Evolutionary conservation across 2,888 invertebrate species (phyloP).

Genomic region (Magallana nippona): DNA sequence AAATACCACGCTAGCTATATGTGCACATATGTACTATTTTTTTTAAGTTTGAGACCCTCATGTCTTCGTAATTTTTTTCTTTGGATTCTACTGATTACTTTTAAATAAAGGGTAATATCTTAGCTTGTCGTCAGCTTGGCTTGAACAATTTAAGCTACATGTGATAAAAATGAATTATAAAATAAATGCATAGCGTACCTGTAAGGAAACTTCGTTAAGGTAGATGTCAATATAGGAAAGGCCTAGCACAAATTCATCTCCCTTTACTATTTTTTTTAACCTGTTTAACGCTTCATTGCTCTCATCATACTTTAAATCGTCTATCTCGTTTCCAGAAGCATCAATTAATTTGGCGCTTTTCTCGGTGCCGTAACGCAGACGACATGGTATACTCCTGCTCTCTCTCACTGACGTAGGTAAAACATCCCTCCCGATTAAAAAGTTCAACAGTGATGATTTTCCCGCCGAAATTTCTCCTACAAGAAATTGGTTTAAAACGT

Average conservation of each 20-base stretch:
- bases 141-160: no score
- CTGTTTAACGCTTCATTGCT: background rate
- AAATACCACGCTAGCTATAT: no score
- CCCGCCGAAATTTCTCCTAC: conserved; percentile 6
- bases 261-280: background rate
- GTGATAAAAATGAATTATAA: no score
- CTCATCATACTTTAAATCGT: background rate
- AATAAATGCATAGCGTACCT: background rate
- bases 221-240: background rate
- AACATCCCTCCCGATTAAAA: background rate
- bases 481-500: no score
- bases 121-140: no score
- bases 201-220: background rate
- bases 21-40: no score
- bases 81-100: no score
- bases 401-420: background rate
- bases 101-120: no score
- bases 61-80: no score
- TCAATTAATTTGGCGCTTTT: background rate
- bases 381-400: background rate
- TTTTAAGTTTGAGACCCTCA: no score
- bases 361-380: background rate
- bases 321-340: background rate
- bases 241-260: background rate
- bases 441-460: background rate